phyloP scores from a whole-genome alignment of 2,113 vertebrate genomes.

The Casuarius casuarius region DNA sequence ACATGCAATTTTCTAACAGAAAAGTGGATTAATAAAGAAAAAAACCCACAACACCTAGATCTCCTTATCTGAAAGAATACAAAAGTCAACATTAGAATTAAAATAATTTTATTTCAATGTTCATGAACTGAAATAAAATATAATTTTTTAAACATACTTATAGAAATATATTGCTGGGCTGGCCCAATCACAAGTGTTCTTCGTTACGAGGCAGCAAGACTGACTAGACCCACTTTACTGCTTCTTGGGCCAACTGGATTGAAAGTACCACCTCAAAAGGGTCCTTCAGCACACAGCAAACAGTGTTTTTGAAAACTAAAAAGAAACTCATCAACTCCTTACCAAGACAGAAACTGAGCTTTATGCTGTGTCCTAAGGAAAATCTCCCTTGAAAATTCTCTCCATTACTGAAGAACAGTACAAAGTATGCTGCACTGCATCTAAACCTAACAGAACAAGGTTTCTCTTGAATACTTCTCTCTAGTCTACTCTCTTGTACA shows the following conservation, averaged over 20 bases:
- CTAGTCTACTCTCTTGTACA: constrained; percentile 51
- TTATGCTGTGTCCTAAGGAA: background rate
- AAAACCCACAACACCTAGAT: background rate
- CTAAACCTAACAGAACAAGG: background rate
- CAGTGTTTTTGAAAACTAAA: background rate
- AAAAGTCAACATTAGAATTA: constrained; percentile 30
- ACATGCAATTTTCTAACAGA: background rate
- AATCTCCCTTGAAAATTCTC: background rate
- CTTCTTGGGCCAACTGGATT: background rate
- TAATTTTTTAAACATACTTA: background rate
- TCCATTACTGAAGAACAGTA: constrained; percentile 7
- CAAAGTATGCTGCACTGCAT: background rate
- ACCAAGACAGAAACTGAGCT: background rate
- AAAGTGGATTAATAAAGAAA: background rate
- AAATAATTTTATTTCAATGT: constrained; percentile 69
- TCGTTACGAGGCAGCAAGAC: background rate
- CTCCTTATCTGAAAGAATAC: background rate
- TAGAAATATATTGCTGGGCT: constrained; percentile 59
- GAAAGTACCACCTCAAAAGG: background rate
- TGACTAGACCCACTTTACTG: background rate
- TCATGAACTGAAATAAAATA: constrained; percentile 63
- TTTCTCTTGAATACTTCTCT: constrained; percentile 7
- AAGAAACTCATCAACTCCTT: background rate
- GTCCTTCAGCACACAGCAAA: constrained; percentile 11
- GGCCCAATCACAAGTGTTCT: constrained; percentile 32